Evolutionary conservation across 2,888 invertebrate genomes (phyloP).

Genomic region (Bibio marci): DNA sequence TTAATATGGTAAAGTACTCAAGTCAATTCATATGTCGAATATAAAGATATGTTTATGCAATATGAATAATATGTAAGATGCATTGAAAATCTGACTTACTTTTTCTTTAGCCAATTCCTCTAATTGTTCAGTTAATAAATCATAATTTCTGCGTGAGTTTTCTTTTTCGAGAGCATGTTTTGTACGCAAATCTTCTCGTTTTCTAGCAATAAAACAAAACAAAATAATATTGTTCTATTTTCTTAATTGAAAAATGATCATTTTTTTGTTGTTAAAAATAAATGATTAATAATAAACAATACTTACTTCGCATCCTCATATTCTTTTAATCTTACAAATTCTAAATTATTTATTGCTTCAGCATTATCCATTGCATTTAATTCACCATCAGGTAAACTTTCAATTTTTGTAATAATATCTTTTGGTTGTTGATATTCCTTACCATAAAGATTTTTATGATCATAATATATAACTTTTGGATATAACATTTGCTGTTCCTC

Average conservation of each 20-base stretch:
- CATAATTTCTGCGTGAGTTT: conserved; percentile 32
- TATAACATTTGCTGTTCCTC: neutral
- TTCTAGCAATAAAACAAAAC: conserved; percentile 12
- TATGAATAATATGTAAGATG: too few relatives aligned
- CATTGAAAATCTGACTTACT: conserved; percentile 9
- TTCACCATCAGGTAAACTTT: conserved; percentile 11
- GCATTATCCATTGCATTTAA: neutral
- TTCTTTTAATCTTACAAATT: conserved; percentile 4
- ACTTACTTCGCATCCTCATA: conserved; percentile 16
- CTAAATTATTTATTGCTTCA: neutral
- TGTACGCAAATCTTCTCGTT: conserved; percentile 25
- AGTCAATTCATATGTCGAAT: too few relatives aligned
- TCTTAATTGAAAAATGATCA: neutral
- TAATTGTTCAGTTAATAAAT: conserved; percentile 31
- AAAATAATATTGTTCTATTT: too few relatives aligned
- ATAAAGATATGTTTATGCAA: too few relatives aligned
- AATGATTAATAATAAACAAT: conserved; percentile 4
- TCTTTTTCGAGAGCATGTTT: conserved; percentile 33
- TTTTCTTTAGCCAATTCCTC: conserved; percentile 27
- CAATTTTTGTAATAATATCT: conserved; percentile 21
- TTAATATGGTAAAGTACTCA: too few relatives aligned
- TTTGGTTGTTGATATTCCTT: conserved; percentile 22
- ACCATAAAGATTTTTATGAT: conserved; percentile 30
- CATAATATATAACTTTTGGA: conserved; percentile 31
- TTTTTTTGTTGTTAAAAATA: neutral